Base-by-base conservation (phyloP, 2,888 invertebrate genomes). In the Drosophila bunnanda region DNA sequence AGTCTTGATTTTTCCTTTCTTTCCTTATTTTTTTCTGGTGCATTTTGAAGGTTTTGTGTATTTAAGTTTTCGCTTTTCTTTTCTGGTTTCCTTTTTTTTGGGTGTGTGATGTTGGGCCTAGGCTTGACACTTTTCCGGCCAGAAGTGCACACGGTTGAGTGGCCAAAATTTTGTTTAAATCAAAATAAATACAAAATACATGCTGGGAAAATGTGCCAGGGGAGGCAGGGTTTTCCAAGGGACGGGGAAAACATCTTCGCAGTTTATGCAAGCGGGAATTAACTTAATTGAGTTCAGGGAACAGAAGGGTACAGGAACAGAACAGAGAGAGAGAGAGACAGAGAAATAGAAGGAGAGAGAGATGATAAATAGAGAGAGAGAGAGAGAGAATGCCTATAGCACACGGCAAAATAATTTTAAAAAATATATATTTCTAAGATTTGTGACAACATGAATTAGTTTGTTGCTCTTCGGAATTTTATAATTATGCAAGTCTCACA, bases 91-190 rank as follows among this genome's bases (percentile, higher is more conserved):
- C n/a, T 32, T 53, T 32, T 30, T 34, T 20, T 8, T 22, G 20
- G n/a, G 15, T 5, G 41, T 20, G 41, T 44, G 20, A 8, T 30
- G 30, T 17, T 38, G 13, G 38, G 20, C 41, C 39, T 54, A 67
- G 66, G 67, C 64, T 39, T 81, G 80, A 82, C 85, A 79, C 85
- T 82, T 72, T 61, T 30, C 39, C 13, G 65, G 60, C 48, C 68
- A 75, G 64, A 84, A 74, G 86, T 81, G 84, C 82, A 82, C 84
- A 79, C 79, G 77, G 82, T 69, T 81, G 87, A 84, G 75, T 82
- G 52, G 70, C 69, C 82, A 65, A 70, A 79, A 82, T 79, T 75
- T 76, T 76, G 67, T 79, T 84, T 75, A 75, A 82, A 72, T 69
- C 64, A 75, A 76, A 80, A 82, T 76, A 79, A 69, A 75, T 69